Conservation (phyloP, 1,140 invertebrate species). For the Drosophila hydei region DNA sequence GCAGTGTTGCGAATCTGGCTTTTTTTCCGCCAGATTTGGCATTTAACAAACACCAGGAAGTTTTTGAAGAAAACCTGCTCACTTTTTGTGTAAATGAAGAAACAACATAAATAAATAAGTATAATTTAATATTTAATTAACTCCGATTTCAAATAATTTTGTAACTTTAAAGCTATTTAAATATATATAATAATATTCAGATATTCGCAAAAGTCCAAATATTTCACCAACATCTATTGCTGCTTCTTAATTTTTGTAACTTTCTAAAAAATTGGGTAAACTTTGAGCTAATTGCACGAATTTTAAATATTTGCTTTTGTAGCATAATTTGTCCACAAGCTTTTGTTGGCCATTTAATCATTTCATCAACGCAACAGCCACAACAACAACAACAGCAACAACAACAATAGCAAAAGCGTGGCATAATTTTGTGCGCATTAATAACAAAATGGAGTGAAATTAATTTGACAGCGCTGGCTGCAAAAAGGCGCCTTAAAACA, state of each 20-base stretch:
- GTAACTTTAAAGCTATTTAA: no score
- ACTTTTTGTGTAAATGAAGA: no score
- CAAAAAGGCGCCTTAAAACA: constrained; percentile 30
- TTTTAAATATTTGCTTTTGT: constrained; percentile 35
- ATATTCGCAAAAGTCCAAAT: no score
- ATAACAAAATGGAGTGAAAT: constrained; percentile 64
- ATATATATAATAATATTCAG: no score
- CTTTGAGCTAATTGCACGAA: constrained; percentile 46
- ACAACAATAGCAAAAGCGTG: constrained; percentile 16
- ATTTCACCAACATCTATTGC: neutral
- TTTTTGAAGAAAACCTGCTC: no score
- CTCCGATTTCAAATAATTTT: no score
- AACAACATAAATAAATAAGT: no score
- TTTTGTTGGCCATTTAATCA: constrained; percentile 32
- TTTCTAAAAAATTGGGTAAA: constrained; percentile 4
- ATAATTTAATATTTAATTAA: no score
- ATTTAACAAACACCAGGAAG: no score
- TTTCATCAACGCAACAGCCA: constrained; percentile 17
- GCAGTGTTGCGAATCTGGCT: no score
- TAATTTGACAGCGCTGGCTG: constrained; percentile 45
- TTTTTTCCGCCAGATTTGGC: no score
- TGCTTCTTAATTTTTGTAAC: neutral
- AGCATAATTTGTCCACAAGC: constrained; percentile 38
- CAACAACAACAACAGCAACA: constrained; percentile 14
- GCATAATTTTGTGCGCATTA: constrained; percentile 57